Evolutionary conservation across 2,113 vertebrate species (phyloP).

Genomic region (Heterochromis multidens): DNA sequence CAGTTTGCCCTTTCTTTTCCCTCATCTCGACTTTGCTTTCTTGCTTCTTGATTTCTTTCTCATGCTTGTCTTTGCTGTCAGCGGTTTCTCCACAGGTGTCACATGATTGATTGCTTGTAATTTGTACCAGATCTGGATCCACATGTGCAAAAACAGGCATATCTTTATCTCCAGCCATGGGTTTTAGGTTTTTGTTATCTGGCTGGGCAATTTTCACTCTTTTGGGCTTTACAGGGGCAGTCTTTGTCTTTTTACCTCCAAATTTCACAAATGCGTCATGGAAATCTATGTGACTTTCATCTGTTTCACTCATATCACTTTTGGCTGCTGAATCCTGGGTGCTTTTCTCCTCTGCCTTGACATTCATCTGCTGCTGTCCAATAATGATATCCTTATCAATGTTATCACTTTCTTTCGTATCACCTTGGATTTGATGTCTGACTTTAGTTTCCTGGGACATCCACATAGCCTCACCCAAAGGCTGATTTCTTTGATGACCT

Average conservation of each 20-base stretch:
- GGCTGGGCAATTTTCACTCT: constrained; percentile 57
- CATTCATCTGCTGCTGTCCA: neutral
- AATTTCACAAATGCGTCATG: constrained; percentile 58
- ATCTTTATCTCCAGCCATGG: neutral
- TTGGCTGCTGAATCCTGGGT: neutral
- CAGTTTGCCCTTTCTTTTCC: constrained; percentile 74
- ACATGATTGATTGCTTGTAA: neutral
- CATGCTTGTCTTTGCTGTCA: neutral
- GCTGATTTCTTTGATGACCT: neutral
- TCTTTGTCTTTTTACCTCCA: constrained; percentile 52
- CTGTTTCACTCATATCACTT: constrained; percentile 6
- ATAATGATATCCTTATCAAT: neutral
- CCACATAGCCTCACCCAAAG: neutral
- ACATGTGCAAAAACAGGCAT: neutral
- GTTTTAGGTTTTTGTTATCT: neutral
- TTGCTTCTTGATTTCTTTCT: neutral
- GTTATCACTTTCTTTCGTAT: neutral
- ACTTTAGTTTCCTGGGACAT: neutral
- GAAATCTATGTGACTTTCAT: constrained; percentile 47
- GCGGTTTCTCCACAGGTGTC: neutral
- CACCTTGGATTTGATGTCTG: neutral
- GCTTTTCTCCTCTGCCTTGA: neutral
- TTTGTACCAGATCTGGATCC: neutral
- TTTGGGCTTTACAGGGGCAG: constrained; percentile 66
- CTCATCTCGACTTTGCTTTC: constrained; percentile 74